Base-by-base conservation (phyloP, 1,140 invertebrate genomes). In the Liolophura sinensis region DNA sequence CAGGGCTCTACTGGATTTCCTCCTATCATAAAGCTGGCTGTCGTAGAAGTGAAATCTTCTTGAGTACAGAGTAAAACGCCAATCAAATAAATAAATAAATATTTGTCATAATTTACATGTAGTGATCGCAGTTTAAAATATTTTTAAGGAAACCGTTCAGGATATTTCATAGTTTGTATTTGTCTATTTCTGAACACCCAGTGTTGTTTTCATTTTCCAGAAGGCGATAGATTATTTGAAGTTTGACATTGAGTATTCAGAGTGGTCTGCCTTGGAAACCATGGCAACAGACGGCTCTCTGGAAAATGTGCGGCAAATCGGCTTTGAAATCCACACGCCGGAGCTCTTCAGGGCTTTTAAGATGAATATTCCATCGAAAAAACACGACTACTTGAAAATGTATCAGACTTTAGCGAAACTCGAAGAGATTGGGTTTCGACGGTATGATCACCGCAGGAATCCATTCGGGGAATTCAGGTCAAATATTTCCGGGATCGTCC, bases 161-260 rank as follows among this genome's bases (percentile, higher is more conserved):
- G n/a, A n/a, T n/a, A n/a, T n/a, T n/a, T n/a, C n/a, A n/a, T n/a
- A n/a, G n/a, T n/a, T 40, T 3, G 31, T 40, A 40, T 40, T 40
- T 40, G 31, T 40, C 31, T 40, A 9, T n/a, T n/a, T n/a, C n/a
- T n/a, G n/a, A n/a, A n/a, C 31, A 40, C 31, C 31, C 31, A 5
- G 31, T 40, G 31, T 5, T 65, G 49, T 65, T 51, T 62, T 56
- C 52, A 16, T 61, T 20, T 70, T 67, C 0, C 60, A 74, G 73
- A 68, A 59, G 24, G 18, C 65, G 1, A 72, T 75, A 54, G 73
- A 76, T 58, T 78, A 78, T 60, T 25, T 78, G 12, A 78, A 78
- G 56, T 74, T 76, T 62, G 76, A 78, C 60, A 71, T 78, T 27
- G 76, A 78, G 52, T 76, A 69, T 49, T 65, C 46, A 1, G 76